Evolutionary conservation across 2,888 invertebrate genomes (phyloP).

Genomic region (Hipparchia sbordonii): DNA sequence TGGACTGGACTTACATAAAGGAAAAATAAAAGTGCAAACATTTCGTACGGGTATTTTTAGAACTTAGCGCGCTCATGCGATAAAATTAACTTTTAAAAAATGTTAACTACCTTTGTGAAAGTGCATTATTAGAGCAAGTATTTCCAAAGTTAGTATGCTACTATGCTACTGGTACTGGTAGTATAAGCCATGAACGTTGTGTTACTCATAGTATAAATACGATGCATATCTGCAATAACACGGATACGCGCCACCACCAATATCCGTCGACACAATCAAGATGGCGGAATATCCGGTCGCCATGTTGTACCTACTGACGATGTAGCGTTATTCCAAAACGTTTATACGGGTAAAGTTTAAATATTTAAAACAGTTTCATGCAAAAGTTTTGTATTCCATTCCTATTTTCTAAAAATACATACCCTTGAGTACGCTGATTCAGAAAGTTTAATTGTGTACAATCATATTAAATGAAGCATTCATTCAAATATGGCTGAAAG

Average conservation of each 20-base stretch:
- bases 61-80: no score
- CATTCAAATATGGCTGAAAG: neutral
- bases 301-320: slow-evolving; percentile 50
- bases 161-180: neutral
- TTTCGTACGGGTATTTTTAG: no score
- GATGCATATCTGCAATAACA: slow-evolving; percentile 63
- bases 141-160: no score
- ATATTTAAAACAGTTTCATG: neutral
- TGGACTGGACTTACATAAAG: no score
- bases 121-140: no score
- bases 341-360: slow-evolving; percentile 20
- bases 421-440: neutral
- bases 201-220: slow-evolving; percentile 43
- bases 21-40: no score
- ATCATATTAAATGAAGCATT: neutral
- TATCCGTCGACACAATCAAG: slow-evolving; percentile 69
- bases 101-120: no score
- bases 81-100: no score
- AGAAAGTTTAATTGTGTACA: neutral
- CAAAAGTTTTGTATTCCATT: neutral
- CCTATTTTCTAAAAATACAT: neutral
- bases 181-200: no score
- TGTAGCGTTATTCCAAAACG: slow-evolving; percentile 48
- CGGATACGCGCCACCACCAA: slow-evolving; percentile 49
- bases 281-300: slow-evolving; percentile 69